phyloP scores from a whole-genome alignment of 2,888 invertebrate species.

The Eupithecia subfuscata region DNA sequence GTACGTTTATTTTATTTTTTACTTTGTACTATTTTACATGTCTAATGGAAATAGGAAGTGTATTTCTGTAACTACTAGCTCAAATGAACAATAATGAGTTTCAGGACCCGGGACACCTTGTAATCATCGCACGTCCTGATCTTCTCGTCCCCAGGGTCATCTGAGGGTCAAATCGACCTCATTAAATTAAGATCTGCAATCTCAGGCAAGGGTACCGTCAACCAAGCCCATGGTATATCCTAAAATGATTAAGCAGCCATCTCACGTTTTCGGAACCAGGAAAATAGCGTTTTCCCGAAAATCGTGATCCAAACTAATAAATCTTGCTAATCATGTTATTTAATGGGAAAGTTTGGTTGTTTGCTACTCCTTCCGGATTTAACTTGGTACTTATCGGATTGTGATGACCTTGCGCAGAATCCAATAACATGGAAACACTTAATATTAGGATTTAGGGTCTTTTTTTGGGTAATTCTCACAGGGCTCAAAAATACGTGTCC shows the following conservation, averaged over 20 bases:
- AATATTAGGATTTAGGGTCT: too few relatives aligned
- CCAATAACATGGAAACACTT: not conserved
- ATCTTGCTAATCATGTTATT: constrained; percentile 10
- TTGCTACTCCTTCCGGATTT: not conserved
- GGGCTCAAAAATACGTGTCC: too few relatives aligned
- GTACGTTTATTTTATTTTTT: too few relatives aligned
- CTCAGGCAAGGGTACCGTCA: not conserved
- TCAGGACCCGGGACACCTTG: not conserved
- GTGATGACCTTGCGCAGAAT: not conserved
- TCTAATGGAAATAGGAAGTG: too few relatives aligned
- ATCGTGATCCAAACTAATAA: constrained; percentile 4
- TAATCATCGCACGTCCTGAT: not conserved
- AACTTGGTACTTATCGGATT: not conserved
- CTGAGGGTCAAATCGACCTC: not conserved
- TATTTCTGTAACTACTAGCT: too few relatives aligned
- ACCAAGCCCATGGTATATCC: not conserved
- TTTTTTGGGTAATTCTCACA: too few relatives aligned
- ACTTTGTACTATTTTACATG: too few relatives aligned
- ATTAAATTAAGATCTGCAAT: not conserved
- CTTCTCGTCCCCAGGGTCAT: not conserved
- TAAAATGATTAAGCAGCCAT: not conserved
- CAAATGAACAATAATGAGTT: not conserved
- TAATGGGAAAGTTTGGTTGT: constrained; percentile 12
- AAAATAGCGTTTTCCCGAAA: not conserved
- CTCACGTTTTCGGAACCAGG: constrained; percentile 2